Evolutionary conservation across 2,888 invertebrate species (phyloP).

Genomic region (Stegana nigrithorax): DNA sequence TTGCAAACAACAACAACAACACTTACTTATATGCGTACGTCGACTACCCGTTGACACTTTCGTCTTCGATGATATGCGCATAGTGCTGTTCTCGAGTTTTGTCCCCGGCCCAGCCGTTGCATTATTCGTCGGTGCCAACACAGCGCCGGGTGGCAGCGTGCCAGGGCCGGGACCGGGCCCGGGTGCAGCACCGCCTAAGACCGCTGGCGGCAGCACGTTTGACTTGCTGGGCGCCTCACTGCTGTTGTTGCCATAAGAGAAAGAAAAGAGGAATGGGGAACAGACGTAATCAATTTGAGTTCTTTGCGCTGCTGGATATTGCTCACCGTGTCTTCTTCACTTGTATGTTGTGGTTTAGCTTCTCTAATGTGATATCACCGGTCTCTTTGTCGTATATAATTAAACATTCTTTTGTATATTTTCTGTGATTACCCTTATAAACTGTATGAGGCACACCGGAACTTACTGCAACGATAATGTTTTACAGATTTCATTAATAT

Average conservation of each 20-base stretch:
- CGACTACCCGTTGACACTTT: conserved; percentile 73
- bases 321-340: conserved; percentile 90
- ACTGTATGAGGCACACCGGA: conserved; percentile 92
- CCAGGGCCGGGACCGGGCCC: too few species aligned
- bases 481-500: neutral
- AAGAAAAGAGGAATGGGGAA: too few species aligned
- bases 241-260: conserved; percentile 42
- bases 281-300: conserved; percentile 15
- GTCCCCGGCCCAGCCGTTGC: neutral
- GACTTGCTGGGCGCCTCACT: conserved; percentile 66
- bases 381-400: conserved; percentile 92
- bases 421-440: conserved; percentile 93
- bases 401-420: conserved; percentile 90
- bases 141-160: too few species aligned
- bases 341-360: conserved; percentile 90
- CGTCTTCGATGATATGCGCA: conserved; percentile 73
- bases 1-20: conserved; percentile 46
- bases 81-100: conserved; percentile 71
- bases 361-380: conserved; percentile 93
- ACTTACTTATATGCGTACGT: conserved; percentile 67
- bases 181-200: conserved; percentile 20
- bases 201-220: conserved; percentile 45
- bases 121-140: too few species aligned
- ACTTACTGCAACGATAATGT: conserved; percentile 74
- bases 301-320: conserved; percentile 30